Evolutionary conservation across 2,888 invertebrate species (phyloP).

Genomic region (Drosophila paracracens): DNA sequence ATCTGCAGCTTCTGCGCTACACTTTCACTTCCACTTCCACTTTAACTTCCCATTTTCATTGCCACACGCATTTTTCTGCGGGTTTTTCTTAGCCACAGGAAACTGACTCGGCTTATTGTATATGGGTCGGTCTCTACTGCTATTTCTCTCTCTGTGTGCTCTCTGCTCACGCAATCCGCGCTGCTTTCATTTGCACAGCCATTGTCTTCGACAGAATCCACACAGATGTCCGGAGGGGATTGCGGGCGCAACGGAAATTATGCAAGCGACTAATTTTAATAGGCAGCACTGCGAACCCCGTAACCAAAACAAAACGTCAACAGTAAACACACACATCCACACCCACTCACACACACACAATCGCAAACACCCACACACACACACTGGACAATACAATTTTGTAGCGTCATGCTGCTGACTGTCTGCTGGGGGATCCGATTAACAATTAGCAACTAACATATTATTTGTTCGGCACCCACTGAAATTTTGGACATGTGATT

Average conservation of each 20-base stretch:
- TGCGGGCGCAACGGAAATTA: conserved; percentile 49
- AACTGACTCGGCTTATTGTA: conserved; percentile 29
- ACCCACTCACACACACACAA: conserved; percentile 34
- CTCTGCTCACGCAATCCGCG: conserved; percentile 21
- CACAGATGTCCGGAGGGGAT: conserved; percentile 9
- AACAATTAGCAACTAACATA: conserved; percentile 17
- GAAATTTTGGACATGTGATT: conserved; percentile 18
- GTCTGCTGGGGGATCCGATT: neutral
- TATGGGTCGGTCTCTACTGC: conserved; percentile 11
- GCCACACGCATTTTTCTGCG: conserved; percentile 60
- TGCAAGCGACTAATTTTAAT: conserved; percentile 71
- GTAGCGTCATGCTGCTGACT: conserved; percentile 47
- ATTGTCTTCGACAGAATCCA: conserved; percentile 46
- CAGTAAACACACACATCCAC: conserved; percentile 12
- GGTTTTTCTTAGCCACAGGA: conserved; percentile 56
- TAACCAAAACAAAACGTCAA: conserved; percentile 69
- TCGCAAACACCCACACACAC: neutral
- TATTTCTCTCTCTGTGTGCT: neutral
- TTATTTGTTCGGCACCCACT: conserved; percentile 15
- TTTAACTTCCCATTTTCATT: conserved; percentile 40
- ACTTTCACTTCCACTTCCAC: conserved; percentile 62
- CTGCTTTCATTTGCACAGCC: conserved; percentile 39
- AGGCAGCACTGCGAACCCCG: conserved; percentile 63
- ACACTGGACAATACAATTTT: conserved; percentile 23
- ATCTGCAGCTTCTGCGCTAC: conserved; percentile 30